Conservation (phyloP, 1,140 invertebrate species). For the Heliconius hermathena region DNA sequence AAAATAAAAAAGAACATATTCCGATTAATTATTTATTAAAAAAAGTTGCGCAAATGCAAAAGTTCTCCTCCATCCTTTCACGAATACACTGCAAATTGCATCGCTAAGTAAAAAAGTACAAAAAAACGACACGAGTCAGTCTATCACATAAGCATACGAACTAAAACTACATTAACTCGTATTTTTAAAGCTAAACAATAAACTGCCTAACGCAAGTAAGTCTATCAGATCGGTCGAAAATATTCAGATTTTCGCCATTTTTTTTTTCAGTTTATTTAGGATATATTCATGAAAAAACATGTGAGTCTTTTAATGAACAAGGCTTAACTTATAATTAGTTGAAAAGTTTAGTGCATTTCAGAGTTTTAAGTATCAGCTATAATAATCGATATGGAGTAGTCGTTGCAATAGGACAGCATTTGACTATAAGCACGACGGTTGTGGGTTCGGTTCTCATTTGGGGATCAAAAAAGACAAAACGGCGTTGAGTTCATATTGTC, state of each 20-base stretch:
- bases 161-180: conserved; percentile 28
- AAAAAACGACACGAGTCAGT: conserved; percentile 45
- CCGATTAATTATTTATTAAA: conserved; percentile 53
- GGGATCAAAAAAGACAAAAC: too few species aligned
- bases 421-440: too few species aligned
- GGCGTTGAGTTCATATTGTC: too few species aligned
- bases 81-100: conserved; percentile 43
- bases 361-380: too few species aligned
- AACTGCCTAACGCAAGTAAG: conserved; percentile 4
- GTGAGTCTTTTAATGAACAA: neutral
- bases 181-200: conserved; percentile 40
- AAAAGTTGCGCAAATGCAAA: conserved; percentile 54
- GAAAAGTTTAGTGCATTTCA: too few species aligned
- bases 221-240: conserved; percentile 12
- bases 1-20: conserved; percentile 23
- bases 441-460: neutral
- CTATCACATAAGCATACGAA: conserved; percentile 51
- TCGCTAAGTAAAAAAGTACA: conserved; percentile 46
- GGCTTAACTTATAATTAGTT: neutral
- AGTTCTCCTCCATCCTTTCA: conserved; percentile 41
- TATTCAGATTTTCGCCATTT: neutral
- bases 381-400: too few species aligned
- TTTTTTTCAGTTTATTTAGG: neutral
- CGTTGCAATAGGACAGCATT: too few species aligned
- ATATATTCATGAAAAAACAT: neutral